Conservation (phyloP, 2,113 vertebrate genomes). For the Chloroceryle aenea region DNA sequence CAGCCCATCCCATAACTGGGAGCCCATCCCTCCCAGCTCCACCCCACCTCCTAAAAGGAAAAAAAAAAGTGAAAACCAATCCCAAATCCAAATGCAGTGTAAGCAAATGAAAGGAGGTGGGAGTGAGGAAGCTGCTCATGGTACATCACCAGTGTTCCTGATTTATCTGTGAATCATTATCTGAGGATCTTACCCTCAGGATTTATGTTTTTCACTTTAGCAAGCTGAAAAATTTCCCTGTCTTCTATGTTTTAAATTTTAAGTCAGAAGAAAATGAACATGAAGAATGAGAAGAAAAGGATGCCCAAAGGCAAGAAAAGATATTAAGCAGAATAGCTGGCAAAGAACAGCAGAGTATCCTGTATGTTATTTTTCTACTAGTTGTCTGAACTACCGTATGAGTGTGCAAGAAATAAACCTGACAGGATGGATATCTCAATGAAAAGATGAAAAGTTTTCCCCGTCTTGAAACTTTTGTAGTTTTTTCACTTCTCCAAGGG, state of each 20-base stretch:
- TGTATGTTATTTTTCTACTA: not conserved
- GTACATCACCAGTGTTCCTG: not conserved
- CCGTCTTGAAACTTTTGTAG: not conserved
- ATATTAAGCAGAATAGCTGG: not conserved
- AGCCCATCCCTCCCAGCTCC: no score
- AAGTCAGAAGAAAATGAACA: not conserved
- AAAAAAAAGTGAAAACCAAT: not conserved
- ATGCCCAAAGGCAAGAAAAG: not conserved
- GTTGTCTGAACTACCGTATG: not conserved
- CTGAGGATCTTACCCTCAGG: not conserved
- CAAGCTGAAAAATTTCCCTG: not conserved
- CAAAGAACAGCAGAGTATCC: not conserved
- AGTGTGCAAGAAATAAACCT: not conserved
- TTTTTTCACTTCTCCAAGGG: not conserved
- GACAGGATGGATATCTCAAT: not conserved
- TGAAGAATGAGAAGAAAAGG: not conserved
- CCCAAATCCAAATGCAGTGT: not conserved
- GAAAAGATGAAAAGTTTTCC: not conserved
- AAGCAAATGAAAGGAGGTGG: not conserved
- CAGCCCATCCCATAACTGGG: not conserved
- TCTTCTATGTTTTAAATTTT: not conserved
- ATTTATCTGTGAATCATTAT: not conserved
- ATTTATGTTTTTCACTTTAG: not conserved
- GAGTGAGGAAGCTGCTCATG: not conserved
- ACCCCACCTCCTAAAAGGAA: no score